A percentile compares a stretch with the other conserved stretches of the same genome.
phyloP scores from a whole-genome alignment of 2,888 invertebrate species.

The Pristionchus entomophagus region DNA sequence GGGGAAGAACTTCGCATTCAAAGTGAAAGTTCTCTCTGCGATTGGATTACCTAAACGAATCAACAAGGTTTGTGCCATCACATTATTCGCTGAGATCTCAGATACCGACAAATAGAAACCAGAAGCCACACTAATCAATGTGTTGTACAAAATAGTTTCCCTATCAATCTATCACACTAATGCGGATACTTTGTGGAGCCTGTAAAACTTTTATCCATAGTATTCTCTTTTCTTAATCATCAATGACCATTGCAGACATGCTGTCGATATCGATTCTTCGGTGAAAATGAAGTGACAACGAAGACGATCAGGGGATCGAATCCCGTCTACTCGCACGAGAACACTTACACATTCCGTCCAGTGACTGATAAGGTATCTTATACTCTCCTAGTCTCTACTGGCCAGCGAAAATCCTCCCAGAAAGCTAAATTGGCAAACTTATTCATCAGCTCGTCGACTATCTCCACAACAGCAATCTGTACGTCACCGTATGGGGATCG shows the following conservation, averaged over 20 bases:
- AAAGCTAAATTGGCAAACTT: neutral
- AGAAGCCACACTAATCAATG: neutral
- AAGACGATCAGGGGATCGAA: constrained; percentile 77
- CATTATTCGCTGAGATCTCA: no score
- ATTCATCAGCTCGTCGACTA: constrained; percentile 78
- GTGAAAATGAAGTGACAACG: constrained; percentile 74
- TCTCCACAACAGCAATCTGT: constrained; percentile 77
- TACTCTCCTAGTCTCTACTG: no score
- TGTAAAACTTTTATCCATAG: no score
- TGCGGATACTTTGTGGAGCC: no score
- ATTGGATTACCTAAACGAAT: constrained; percentile 79
- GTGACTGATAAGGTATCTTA: constrained; percentile 78
- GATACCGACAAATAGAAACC: no score
- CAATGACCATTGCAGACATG: constrained; percentile 58
- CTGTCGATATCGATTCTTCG: constrained; percentile 79
- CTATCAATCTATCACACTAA: no score
- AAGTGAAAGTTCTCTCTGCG: constrained; percentile 79
- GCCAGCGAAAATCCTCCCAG: neutral
- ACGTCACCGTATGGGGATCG: constrained; percentile 79
- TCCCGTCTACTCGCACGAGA: constrained; percentile 79
- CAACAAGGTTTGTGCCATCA: constrained; percentile 76
- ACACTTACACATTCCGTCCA: constrained; percentile 77
- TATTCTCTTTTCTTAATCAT: no score
- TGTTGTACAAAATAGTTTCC: no score
- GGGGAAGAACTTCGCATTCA: constrained; percentile 79